Evolutionary conservation across 2,888 invertebrate species (phyloP), one percentile per base, ranked within the genome.

Genomic region (Notodonta dromedarius): DNA sequence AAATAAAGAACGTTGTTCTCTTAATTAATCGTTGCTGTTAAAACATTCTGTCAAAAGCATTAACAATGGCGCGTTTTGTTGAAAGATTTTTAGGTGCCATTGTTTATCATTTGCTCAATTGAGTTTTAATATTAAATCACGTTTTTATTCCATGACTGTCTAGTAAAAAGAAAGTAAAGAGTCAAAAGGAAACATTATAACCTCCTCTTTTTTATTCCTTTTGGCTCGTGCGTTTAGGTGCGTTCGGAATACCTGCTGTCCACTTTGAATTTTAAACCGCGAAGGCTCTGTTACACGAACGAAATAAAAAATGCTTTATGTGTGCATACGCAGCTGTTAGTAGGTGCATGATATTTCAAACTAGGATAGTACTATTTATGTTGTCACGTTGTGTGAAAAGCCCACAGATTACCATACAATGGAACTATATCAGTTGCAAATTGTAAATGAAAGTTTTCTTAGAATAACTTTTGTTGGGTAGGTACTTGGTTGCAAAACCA

Each of bases 191-290:
- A 24, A 24, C 24, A 24, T n/a, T n/a, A n/a, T 24, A 24, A 11
- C 11, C 9, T 44, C 44, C 44, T 12, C 4, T 52, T 68, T 68
- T 67, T 70, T 65, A 57, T 9, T 14, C 57, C n/a, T 48, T 24
- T 40, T 72, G 62, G 69, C 74, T 74, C 72, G 74, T 74, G 74
- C 72, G 70, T 44, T 58, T 70, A 69, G 72, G 69, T 67, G 69
- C 55, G 55, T 40, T 40, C 55, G 24, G 7, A 55, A 55, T 32
- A 32, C 32, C 55, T 40, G 55, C 55, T 40, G 55, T 6, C 55
- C 40, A 39, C 40, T n/a, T 55, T 24, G 56, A 56, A 12, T 40
- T 59, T 54, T 62, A 69, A 63, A 63, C 74, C 70, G 66, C 61
- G 11, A 58, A 60, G 60, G 63, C 66, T 72, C 65, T 67, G 61